Evolutionary conservation across 2,113 vertebrate species (phyloP), one percentile per base, ranked within the genome.

Genomic region (Alethe diademata): DNA sequence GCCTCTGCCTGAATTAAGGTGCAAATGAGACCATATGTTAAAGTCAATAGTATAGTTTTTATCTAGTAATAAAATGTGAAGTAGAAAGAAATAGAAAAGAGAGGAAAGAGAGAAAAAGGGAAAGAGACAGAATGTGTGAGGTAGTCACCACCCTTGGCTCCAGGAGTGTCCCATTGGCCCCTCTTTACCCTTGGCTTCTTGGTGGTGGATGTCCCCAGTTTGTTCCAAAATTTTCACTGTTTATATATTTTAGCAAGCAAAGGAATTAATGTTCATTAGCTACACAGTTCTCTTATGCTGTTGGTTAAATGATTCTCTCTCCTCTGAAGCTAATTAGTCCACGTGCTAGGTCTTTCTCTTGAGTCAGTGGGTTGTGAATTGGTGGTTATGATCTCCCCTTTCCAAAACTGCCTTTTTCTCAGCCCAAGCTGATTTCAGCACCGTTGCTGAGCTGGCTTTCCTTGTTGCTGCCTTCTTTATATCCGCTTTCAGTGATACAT

Each of bases 41-140:
- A 69, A 78, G 73, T 78, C 73, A 86, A 53, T 36, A 61, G 5
- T 38, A 78, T 43, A 61, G 84, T 78, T 86, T 69, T 86, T 78
- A 86, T 61, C 64, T 78, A 78, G 38, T 33, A 69, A 53, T 78
- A 45, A 86, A 86, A 86, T n/a, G 47, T 38, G 47, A 86, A n/a
- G 19, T 23, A 78, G 33, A 36, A 86, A 58, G 25, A 86, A 58
- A 26, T 25, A 50, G 12, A 33, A 60, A 43, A 43, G 26, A 43
- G 33, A 22, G 5, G 19, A 48, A 36, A 57, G 35, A 74, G 24
- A 73, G n/a, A 28, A 28, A 54, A 40, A 56, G 6, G 19, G 12
- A 43, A 14, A 54, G 18, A 85, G 23, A 58, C 6, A 50, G 14
- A 67, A 60, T 53, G 23, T 0, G 0, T 36, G 15, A 33, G 6